Evolutionary conservation across 1,140 invertebrate genomes (phyloP), one percentile per base, ranked within the genome.

Genomic region (Penaeus indicus): DNA sequence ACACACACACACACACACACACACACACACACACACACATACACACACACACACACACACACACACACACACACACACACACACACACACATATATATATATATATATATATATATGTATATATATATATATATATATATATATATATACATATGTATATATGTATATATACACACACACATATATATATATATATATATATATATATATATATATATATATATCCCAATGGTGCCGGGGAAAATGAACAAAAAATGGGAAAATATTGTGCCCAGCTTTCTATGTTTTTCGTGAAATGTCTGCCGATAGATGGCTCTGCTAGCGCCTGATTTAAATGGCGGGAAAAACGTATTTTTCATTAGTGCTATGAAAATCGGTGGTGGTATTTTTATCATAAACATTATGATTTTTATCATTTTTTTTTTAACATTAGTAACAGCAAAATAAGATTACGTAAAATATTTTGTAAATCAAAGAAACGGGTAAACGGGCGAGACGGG

Each of bases 141-240:
- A 38, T 75, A 25, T 75, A 25, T 75, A 25, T 75, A 25, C 32
- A 25, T 75, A 11, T 75, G 10, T 75, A 25, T 75, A 25, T 75
- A 25, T 75, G 10, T 32, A 75, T 75, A 75, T 25, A 25, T 75
- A 25, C 10, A 25, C 10, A 25, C 7, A 75, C 10, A 75, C 10
- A 75, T 25, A 27, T 25, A 75, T 38, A 75, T 25, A 75, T 25
- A 25, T 25, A 75, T 75, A 75, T 75, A 75, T 75, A 75, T 75
- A 75, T 75, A 75, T 75, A 75, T 75, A 75, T 75, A 75, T 75
- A 75, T 75, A 75, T 75, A 75, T 75, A 75, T 75, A 75, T 75
- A 75, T 27, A 75, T 75, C 3, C 38, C 18, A n/a, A n/a, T 22
- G 27, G 21, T 3, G 27, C 8, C n/a, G 27, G 21, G 22, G 5